These are phyloP conservation scores for Daphoenositta chrysoptera DNA, from an alignment of 2,113 vertebrate species.

Conservation along the genomic window DNA sequence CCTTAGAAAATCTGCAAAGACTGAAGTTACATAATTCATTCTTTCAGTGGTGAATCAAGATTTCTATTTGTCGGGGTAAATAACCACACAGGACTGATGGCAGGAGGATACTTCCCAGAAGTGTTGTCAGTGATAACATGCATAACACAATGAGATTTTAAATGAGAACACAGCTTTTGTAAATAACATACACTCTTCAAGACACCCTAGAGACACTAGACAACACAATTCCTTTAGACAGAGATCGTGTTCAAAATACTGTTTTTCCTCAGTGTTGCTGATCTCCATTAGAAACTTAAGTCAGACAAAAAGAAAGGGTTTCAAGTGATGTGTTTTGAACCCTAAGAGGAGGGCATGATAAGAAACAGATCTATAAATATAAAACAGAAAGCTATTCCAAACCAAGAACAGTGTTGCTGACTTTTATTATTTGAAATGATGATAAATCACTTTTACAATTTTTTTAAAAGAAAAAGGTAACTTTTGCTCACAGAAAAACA, in stretches of 20 bases:
- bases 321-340: not conserved
- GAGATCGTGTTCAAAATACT: not conserved
- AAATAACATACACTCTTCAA: slow-evolving; percentile 55
- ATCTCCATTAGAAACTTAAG: not conserved
- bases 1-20: not conserved
- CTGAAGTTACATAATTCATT: slow-evolving; percentile 57
- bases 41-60: slow-evolving; percentile 37
- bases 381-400: not conserved
- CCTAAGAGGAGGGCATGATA: not conserved
- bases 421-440: not conserved
- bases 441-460: not conserved
- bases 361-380: not conserved
- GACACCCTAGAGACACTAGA: not conserved
- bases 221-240: not conserved
- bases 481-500: not conserved
- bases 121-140: slow-evolving; percentile 48
- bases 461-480: not conserved
- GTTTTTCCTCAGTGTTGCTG: not conserved
- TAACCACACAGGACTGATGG: slow-evolving; percentile 28
- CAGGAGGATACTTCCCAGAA: slow-evolving; percentile 46
- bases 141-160: slow-evolving; percentile 50
- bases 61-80: not conserved
- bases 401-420: not conserved
- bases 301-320: not conserved
- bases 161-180: slow-evolving; percentile 56